Base-by-base conservation (phyloP, 2,113 vertebrate genomes). In the Coryphaenoides rupestris region DNA sequence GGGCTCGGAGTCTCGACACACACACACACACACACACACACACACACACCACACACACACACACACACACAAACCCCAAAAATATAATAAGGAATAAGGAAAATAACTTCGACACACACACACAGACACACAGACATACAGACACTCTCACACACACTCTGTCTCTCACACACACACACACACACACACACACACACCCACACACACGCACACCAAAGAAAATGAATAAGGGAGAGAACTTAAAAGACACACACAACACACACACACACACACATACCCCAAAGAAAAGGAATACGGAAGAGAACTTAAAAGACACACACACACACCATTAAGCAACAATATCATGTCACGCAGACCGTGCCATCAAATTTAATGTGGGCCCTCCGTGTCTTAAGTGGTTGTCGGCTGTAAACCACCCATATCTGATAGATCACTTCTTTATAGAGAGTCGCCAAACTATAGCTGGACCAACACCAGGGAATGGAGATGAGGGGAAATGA, bases 381-480 rank as follows among this genome's bases (percentile, higher is more conserved):
- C 63, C 55, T 33, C 54, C 19, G 23, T 49, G 14, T 65, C 65
- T 57, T 53, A 66, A 79, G 70, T 69, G 69, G 10, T 77, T 73
- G 54, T 69, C 54, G 60, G 55, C 17, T 62, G 61, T 47, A 73
- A 76, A 67, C 65, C 58, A 49, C 55, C 50, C 63, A 63, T 53
- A 62, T 62, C 66, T 58, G 67, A 28, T 33, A 55, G 62, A 65
- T 71, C 70, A 74, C 69, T 80, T 71, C 69, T 73, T 68, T 72
- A 72, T 64, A 62, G 68, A 73, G 70, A 66, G 68, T 79, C 63
- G 75, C 65, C 21, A 78, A 81, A 71, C 78, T 68, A 66, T 74
- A 75, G 70, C 19, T 62, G 63, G 72, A 70, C 62, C 52, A 66
- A 64, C 72, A 59, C 60, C 49, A 40, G 74, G 69, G 13, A 15